phyloP scores from a whole-genome alignment of 2,113 vertebrate genomes.

The Motacilla tschutschensis region DNA sequence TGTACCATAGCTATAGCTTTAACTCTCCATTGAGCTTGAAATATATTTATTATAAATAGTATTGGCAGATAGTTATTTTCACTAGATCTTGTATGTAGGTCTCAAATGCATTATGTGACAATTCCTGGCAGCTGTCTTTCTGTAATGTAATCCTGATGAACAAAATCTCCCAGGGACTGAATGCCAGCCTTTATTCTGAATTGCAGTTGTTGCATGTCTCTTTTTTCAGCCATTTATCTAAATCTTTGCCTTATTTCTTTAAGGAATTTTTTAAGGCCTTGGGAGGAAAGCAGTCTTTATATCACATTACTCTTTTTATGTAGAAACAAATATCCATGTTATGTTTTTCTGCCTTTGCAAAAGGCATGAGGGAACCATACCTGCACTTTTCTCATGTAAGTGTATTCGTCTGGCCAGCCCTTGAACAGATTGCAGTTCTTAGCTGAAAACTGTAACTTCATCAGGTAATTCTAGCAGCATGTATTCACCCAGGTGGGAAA shows the following conservation, averaged over 20 bases:
- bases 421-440: neutral
- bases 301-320: neutral
- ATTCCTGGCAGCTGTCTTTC: neutral
- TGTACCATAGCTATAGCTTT: neutral
- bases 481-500: neutral
- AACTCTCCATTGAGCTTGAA: neutral
- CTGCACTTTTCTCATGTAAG: neutral
- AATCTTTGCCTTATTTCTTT: neutral
- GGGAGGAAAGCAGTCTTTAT: neutral
- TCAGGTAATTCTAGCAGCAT: neutral
- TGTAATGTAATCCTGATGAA: neutral
- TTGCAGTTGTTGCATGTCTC: neutral
- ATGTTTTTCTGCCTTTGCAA: neutral
- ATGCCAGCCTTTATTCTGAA: neutral
- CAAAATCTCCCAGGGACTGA: neutral
- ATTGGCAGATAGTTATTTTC: neutral
- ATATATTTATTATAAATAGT: neutral
- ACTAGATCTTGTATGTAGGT: neutral
- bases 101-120: neutral
- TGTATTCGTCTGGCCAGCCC: neutral
- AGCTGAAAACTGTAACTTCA: neutral
- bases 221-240: neutral
- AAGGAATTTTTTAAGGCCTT: neutral
- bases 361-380: fast-evolving
- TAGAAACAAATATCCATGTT: neutral